phyloP scores from a whole-genome alignment of 1,140 invertebrate species.

The Agrilus planipennis region DNA sequence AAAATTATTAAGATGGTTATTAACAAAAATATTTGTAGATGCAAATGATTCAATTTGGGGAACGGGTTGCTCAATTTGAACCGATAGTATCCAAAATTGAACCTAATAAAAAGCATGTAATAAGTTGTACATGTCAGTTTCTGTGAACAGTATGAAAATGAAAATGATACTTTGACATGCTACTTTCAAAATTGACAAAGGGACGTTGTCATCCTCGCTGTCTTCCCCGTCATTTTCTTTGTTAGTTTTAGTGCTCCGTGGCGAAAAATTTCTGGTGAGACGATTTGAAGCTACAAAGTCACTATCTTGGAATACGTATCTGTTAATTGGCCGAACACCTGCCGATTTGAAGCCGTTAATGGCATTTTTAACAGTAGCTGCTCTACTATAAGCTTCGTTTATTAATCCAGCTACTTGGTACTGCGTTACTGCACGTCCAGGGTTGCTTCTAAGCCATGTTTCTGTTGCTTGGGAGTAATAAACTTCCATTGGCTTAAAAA shows the following conservation, averaged over 20 bases:
- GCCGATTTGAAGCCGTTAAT: slow-evolving; percentile 28
- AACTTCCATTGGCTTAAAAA: slow-evolving; percentile 30
- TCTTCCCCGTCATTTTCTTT: too few species aligned
- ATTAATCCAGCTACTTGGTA: slow-evolving; percentile 21
- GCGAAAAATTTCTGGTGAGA: too few species aligned
- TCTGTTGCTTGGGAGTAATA: slow-evolving; percentile 22
- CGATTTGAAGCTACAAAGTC: not conserved
- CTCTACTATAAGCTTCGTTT: slow-evolving; percentile 27
- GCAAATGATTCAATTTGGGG: slow-evolving; percentile 1
- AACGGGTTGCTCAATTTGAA: slow-evolving; percentile 1
- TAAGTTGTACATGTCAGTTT: too few species aligned
- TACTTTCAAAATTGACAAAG: too few species aligned
- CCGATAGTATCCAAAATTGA: not conserved
- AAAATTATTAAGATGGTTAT: too few species aligned
- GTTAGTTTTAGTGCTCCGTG: too few species aligned
- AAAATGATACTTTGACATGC: too few species aligned
- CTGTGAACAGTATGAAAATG: too few species aligned
- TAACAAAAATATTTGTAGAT: too few species aligned
- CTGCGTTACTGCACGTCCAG: slow-evolving; percentile 19
- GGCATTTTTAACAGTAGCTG: slow-evolving; percentile 28
- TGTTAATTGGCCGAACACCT: slow-evolving; percentile 30
- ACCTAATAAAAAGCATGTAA: too few species aligned
- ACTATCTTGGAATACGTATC: slow-evolving; percentile 21
- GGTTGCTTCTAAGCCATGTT: slow-evolving; percentile 22
- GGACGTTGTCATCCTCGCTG: too few species aligned